Base-by-base conservation (phyloP, 1,140 invertebrate species). In the Phthorimaea operculella region DNA sequence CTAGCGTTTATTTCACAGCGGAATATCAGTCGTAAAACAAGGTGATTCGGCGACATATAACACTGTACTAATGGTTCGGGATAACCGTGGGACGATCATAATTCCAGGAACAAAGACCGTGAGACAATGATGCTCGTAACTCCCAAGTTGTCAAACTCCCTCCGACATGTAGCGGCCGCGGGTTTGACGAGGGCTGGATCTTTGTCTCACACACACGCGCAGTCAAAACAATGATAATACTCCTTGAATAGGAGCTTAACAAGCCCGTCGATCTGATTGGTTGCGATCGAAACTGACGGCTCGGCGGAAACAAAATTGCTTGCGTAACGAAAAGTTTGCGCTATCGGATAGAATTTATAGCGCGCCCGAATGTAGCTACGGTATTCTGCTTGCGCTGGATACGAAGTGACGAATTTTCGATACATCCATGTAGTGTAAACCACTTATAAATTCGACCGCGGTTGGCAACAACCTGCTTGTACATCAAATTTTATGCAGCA, bases 81-180 rank as follows among this genome's bases (percentile, higher is more conserved):
- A 77, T 72, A 77, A 74, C 64, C 53, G 56, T 55, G 56, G 67
- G 64, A 69, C 67, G 67, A 70, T 71, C 73, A 72, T 78, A 76
- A 78, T 70, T 78, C 66, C 59, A 52, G 59, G 64, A 76, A 78
- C 75, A 78, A 78, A 64, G 65, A 74, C 75, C 73, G 73, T 72
- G 66, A 74, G 67, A 70, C 74, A 72, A 72, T 76, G 70, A 76
- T 70, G 63, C 66, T 63, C 59, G 60, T 58, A 64, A 50, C 59
- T 62, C 63, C 63, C 58, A 54, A 66, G 58, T 68, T 63, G 63
- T 68, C 66, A 68, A 66, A 68, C 55, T 64, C 51, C 52, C 51
- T 54, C 52, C 55, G 61, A 53, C 52, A 33, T 42, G 57, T 39
- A 51, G 51, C 56, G 56, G 52, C 49, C 50, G 49, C 56, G 56